Evolutionary conservation across 1,140 invertebrate genomes (phyloP), one percentile per base, ranked within the genome.

Genomic region (Drosophila parvula): DNA sequence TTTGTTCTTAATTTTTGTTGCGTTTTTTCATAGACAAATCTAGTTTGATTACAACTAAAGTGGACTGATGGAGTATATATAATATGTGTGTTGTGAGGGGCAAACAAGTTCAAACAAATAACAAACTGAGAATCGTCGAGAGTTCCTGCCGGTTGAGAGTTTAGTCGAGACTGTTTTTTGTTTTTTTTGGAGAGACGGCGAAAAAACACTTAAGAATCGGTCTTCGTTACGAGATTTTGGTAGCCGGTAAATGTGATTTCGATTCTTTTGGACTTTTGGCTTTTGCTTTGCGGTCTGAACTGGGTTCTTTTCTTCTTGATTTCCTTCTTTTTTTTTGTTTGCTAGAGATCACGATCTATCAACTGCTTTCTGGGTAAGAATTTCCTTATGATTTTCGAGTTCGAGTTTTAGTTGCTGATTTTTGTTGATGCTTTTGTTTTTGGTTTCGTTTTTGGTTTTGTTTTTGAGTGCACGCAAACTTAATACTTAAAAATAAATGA

Each of bases 401-500:
- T 79, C 65, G 65, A 79, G 77, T 82, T 88, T 88, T 88, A 56
- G 82, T 71, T 75, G 53, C 34, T 78, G 64, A 62, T 76, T 77
- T 74, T 77, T 38, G 59, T 77, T 47, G 48, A 51, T 80, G 64
- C 57, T 78, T 89, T 88, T 80, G 43, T 76, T 78, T 68, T 70
- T 55, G 57, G 59, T 67, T 59, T 61, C n/a, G 51, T 81, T 67
- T 61, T 73, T 45, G 22, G 57, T 73, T 77, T 69, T 75, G 56
- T 86, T 88, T 88, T 89, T 81, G 64, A 90, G 84, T 90, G 85
- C 81, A 89, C 84, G 81, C 85, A 89, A 89, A 89, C 73, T 89
- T 78, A 89, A 89, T 89, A 89, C 84, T 89, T 89, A 89, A 89
- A 89, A 89, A 90, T 90, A 89, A 89, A 89, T 90, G 84, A 89